Evolutionary conservation across 1,140 invertebrate genomes (phyloP), one percentile per base, ranked within the genome.

Genomic region (Cydia pomonella): DNA sequence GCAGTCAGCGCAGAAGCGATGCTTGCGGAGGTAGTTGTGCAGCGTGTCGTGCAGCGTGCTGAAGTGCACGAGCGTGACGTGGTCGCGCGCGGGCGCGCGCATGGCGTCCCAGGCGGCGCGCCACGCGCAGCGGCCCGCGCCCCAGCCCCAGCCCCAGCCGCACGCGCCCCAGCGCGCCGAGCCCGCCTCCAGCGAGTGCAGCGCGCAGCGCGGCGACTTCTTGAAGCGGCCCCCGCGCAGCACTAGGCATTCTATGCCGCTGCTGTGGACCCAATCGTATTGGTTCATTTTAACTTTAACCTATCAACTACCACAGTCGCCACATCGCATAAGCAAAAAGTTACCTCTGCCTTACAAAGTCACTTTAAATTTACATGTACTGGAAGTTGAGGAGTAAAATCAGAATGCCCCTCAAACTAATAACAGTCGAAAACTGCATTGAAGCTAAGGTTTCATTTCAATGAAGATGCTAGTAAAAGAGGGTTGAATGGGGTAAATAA

Each of bases 1-100:
- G 87, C 98, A 99, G 88, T 98, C 98, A 1, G 95, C 95, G 87
- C 97, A 98, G 93, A 98, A 98, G 84, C 97, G 96, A 89, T 99
- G 97, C 94, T 98, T 98, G 75, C 96, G 94, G 47, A 99, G 94
- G 93, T 98, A 99, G 76, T 95, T 97, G 82, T 98, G 97, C 4
- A 98, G 94, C 12, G 97, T 98, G 75, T 96, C 95, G 80, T 97
- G 95, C 73, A 99, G 91, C 75, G 95, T 96, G 84, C 96, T 95
- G 74, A 96, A 95, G 87, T 98, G 97, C 74, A 99, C 96, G 16
- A 98, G 94, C 47, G 97, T 96, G 66, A 98, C 95, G 91, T 98
- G 96, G 85, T 97, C 96, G 73, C 96, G 94, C 83, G 97, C 98
- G 62, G 96, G 95, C 25, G 95, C 90, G 62, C 96, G 95, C 96